Evolutionary conservation across 2,888 invertebrate genomes (phyloP).

Genomic region (Drosophila colorata): DNA sequence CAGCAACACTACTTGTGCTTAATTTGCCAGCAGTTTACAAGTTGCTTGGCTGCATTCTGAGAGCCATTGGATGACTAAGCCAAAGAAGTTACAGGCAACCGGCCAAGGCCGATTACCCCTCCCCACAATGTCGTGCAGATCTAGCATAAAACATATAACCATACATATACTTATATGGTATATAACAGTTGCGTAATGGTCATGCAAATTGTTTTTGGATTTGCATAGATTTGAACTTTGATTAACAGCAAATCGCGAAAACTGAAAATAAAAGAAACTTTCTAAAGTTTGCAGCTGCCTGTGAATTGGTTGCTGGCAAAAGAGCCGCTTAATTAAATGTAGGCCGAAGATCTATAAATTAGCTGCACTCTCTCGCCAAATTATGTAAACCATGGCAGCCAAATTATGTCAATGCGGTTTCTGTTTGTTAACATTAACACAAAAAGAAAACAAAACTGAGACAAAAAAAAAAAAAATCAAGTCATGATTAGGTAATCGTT

Average conservation of each 20-base stretch:
- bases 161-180: slow-evolving; percentile 11
- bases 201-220: slow-evolving; percentile 44
- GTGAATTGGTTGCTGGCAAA: slow-evolving; percentile 35
- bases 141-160: slow-evolving; percentile 13
- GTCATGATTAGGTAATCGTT: slow-evolving; percentile 77
- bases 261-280: slow-evolving; percentile 56
- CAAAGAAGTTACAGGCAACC: slow-evolving; percentile 69
- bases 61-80: slow-evolving; percentile 73
- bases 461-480: slow-evolving; percentile 56
- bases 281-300: slow-evolving; percentile 52
- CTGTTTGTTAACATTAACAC: slow-evolving; percentile 42
- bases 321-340: slow-evolving; percentile 52
- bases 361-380: slow-evolving; percentile 49
- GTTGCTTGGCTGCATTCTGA: slow-evolving; percentile 77
- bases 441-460: slow-evolving; percentile 48
- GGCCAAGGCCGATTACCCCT: slow-evolving; percentile 66
- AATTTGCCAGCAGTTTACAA: slow-evolving; percentile 74
- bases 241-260: slow-evolving; percentile 63
- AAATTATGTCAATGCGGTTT: slow-evolving; percentile 69
- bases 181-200: slow-evolving; percentile 57
- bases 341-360: slow-evolving; percentile 62
- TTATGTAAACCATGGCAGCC: slow-evolving; percentile 62
- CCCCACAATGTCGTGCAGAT: slow-evolving; percentile 49
- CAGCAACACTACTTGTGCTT: slow-evolving; percentile 65
- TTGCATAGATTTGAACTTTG: slow-evolving; percentile 70